phyloP scores from a whole-genome alignment of 1,140 invertebrate genomes.

The Sitophilus oryzae region DNA sequence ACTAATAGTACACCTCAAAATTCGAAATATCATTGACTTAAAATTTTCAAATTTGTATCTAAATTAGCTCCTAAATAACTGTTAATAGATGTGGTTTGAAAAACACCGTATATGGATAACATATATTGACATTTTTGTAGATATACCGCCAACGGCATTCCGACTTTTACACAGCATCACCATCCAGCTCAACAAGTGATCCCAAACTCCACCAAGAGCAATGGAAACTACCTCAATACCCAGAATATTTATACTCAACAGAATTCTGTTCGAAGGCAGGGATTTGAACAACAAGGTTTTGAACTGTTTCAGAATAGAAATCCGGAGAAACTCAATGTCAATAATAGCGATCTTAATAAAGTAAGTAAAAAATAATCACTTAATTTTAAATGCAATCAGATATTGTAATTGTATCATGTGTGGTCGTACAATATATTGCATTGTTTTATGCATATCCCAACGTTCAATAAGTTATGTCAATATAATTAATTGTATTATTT shows the following conservation, averaged over 20 bases:
- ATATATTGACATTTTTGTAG: constrained; percentile 18
- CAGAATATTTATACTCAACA: constrained; percentile 25
- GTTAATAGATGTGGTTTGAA: too few relatives aligned
- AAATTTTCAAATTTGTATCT: too few relatives aligned
- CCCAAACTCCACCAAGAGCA: constrained; percentile 34
- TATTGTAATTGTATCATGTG: too few relatives aligned
- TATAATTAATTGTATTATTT: too few relatives aligned
- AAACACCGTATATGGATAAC: too few relatives aligned
- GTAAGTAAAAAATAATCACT: constrained; percentile 1
- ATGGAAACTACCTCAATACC: constrained; percentile 33
- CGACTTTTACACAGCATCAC: constrained; percentile 43
- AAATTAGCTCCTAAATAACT: too few relatives aligned
- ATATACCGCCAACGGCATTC: constrained; percentile 42
- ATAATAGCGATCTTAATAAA: constrained; percentile 1
- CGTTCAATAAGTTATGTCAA: too few relatives aligned
- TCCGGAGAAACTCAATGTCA: not conserved
- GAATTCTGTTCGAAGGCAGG: constrained; percentile 32
- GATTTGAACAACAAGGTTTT: constrained; percentile 38
- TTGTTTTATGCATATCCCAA: too few relatives aligned
- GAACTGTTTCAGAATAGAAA: constrained; percentile 9
- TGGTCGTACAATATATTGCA: too few relatives aligned
- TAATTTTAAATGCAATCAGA: too few relatives aligned
- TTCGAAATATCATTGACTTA: too few relatives aligned
- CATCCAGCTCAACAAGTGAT: constrained; percentile 38
- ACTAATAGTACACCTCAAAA: too few relatives aligned